Conservation (phyloP, 2,888 invertebrate species). For the Schizaphis graminum region DNA sequence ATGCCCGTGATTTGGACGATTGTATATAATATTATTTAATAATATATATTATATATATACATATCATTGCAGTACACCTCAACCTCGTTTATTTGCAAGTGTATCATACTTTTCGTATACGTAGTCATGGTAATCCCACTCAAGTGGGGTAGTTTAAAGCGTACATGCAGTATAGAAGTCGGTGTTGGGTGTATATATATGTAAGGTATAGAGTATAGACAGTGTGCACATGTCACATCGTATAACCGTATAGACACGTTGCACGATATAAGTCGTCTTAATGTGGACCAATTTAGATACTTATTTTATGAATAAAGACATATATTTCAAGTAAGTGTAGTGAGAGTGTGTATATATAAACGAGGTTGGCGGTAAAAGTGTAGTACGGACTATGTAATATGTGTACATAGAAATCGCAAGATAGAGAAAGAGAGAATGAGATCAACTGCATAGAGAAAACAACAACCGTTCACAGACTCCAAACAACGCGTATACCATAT, state of each 20-base stretch:
- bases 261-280: too few species aligned
- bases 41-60: neutral
- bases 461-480: constrained; percentile 61
- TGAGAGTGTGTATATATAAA: neutral
- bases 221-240: neutral
- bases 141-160: neutral
- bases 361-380: constrained; percentile 11
- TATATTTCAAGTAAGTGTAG: neutral
- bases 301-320: neutral
- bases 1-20: neutral
- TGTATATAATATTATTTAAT: neutral
- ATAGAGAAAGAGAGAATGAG: constrained; percentile 9
- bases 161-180: neutral
- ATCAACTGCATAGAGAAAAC: constrained; percentile 19
- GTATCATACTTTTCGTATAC: neutral
- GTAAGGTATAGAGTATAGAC: neutral
- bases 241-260: too few species aligned
- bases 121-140: neutral
- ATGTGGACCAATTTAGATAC: neutral
- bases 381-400: neutral
- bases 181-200: neutral
- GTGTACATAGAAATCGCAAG: neutral
- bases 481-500: constrained; percentile 1
- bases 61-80: constrained; percentile 4
- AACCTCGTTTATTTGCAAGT: constrained; percentile 44